phyloP scores from a whole-genome alignment of 2,797 vertebrate species.

The Gadopsis marmoratus region DNA sequence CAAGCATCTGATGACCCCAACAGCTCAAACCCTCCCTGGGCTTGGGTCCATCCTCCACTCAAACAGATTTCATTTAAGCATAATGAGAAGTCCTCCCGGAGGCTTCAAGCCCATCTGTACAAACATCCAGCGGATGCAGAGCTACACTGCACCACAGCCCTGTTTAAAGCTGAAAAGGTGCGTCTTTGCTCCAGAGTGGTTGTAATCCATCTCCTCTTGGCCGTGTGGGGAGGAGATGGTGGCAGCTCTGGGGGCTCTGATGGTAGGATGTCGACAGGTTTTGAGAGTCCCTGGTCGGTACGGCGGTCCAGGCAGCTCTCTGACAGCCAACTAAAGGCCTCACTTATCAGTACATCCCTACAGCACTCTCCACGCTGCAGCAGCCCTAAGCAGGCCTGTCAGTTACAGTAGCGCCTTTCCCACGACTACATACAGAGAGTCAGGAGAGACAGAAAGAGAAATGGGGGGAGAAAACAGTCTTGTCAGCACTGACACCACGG shows the following conservation, averaged over 20 bases:
- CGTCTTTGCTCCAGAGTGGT: slow-evolving; percentile 65
- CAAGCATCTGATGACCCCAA: slow-evolving; percentile 28
- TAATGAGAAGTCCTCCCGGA: slow-evolving; percentile 65
- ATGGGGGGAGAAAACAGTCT: slow-evolving; percentile 30
- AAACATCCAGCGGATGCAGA: slow-evolving; percentile 73
- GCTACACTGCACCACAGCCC: slow-evolving; percentile 13
- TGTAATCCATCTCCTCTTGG: slow-evolving; percentile 75
- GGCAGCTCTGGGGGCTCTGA: slow-evolving; percentile 65
- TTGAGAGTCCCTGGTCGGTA: slow-evolving; percentile 58
- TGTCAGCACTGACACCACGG: slow-evolving; percentile 62
- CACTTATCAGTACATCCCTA: slow-evolving; percentile 53
- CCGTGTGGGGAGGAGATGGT: slow-evolving; percentile 52
- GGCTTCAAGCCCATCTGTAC: slow-evolving; percentile 67
- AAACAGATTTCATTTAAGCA: slow-evolving; percentile 62
- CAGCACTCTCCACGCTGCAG: slow-evolving; percentile 28
- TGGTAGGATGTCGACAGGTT: slow-evolving; percentile 72
- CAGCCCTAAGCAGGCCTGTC: slow-evolving; percentile 60
- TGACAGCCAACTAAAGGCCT: slow-evolving; percentile 42
- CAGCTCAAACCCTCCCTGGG: slow-evolving; percentile 20
- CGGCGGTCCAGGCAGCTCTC: slow-evolving; percentile 47
- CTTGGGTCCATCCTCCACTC: slow-evolving; percentile 22
- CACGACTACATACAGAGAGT: slow-evolving; percentile 36
- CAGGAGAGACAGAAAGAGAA: slow-evolving; percentile 16
- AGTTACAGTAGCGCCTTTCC: slow-evolving; percentile 56
- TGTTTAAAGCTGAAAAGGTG: slow-evolving; percentile 61